Percentiles rank a stretch among this genome's conserved stretches.
phyloP scores from a whole-genome alignment of 2,797 vertebrate genomes.

The Acrossocheilus fasciatus region DNA sequence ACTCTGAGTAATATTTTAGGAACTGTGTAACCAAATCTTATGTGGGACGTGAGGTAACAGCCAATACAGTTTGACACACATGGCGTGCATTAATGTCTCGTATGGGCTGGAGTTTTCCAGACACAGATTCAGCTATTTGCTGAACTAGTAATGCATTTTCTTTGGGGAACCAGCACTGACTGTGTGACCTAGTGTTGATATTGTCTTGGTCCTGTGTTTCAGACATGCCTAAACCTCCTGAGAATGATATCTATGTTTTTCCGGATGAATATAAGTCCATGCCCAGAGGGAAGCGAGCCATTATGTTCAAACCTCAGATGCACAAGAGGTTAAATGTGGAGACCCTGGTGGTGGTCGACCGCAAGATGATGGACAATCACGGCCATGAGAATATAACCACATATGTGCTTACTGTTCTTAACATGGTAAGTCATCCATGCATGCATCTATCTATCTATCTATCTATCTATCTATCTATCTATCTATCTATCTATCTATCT shows the following conservation, averaged over 20 bases:
- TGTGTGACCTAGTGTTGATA: slow-evolving; percentile 16
- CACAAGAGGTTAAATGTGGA: slow-evolving; percentile 86
- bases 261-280: slow-evolving; percentile 84
- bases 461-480: not conserved
- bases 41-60: slow-evolving; percentile 13
- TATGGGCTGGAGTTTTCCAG: not conserved
- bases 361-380: slow-evolving; percentile 88
- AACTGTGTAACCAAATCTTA: slow-evolving; percentile 33
- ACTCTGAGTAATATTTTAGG: slow-evolving; percentile 40
- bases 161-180: not conserved
- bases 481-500: not conserved
- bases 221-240: slow-evolving; percentile 89
- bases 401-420: slow-evolving; percentile 90
- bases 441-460: not conserved
- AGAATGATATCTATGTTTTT: slow-evolving; percentile 77
- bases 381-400: slow-evolving; percentile 91
- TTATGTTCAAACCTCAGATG: slow-evolving; percentile 70
- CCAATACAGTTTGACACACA: slow-evolving; percentile 36
- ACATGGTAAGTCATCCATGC: slow-evolving; percentile 82
- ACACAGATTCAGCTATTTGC: slow-evolving; percentile 11
- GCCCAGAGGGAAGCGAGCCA: slow-evolving; percentile 78
- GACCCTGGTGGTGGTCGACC: slow-evolving; percentile 91
- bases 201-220: slow-evolving; percentile 47
- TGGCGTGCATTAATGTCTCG: slow-evolving; percentile 17
- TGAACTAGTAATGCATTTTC: not conserved